Evolutionary conservation across 2,113 vertebrate species (phyloP).

Genomic region (Fukomys damarensis): DNA sequence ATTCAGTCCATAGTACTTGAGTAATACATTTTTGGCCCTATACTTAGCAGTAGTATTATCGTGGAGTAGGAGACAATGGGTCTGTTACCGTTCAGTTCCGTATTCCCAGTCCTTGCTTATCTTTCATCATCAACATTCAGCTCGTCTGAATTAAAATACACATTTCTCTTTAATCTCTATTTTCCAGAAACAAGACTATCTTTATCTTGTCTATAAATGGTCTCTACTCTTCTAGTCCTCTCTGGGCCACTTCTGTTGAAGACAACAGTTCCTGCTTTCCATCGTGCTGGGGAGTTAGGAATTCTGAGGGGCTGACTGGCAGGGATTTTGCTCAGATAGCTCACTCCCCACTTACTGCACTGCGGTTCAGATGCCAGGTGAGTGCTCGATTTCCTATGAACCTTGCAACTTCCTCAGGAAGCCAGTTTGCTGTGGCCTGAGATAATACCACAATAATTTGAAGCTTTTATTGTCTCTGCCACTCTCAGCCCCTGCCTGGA

Average conservation of each 20-base stretch:
- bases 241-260: neutral
- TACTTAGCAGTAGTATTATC: neutral
- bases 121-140: neutral
- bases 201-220: neutral
- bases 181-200: neutral
- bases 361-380: neutral
- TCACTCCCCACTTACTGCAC: neutral
- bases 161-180: neutral
- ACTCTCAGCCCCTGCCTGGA: neutral
- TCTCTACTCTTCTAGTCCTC: neutral
- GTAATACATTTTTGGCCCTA: neutral
- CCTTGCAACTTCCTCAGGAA: neutral
- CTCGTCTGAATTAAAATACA: neutral
- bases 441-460: neutral
- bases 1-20: neutral
- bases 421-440: neutral
- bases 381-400: neutral
- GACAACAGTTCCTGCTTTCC: neutral
- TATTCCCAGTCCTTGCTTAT: neutral
- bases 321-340: neutral
- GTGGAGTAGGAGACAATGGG: neutral
- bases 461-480: neutral
- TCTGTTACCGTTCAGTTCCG: neutral
- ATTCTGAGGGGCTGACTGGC: neutral
- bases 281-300: neutral